A percentile compares a stretch with the other conserved stretches of the same genome.
Evolutionary conservation across 2,888 invertebrate genomes (phyloP).

Genomic region (Ormyrus labotus): DNA sequence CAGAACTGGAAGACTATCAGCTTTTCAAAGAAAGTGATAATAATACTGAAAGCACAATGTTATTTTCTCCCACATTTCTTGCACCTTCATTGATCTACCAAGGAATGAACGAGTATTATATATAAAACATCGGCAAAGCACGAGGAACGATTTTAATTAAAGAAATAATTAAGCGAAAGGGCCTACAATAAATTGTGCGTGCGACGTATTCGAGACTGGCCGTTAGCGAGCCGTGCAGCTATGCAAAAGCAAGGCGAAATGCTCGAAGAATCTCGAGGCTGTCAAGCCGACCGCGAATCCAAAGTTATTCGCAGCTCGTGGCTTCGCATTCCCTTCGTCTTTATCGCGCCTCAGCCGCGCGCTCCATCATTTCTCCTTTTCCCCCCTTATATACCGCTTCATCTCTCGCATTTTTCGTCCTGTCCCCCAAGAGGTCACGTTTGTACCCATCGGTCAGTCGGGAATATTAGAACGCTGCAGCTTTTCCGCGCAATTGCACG

Average conservation of each 20-base stretch:
- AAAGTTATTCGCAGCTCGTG: conserved; percentile 25
- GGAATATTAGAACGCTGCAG: neutral
- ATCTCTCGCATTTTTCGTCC: neutral
- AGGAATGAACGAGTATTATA: too few relatives aligned
- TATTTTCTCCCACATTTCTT: too few relatives aligned
- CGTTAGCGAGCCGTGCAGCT: too few relatives aligned
- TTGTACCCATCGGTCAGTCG: neutral
- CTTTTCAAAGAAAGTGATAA: too few relatives aligned
- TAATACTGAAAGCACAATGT: too few relatives aligned
- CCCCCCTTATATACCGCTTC: neutral
- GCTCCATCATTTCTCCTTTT: conserved; percentile 8
- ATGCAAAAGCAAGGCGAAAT: neutral
- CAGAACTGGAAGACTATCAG: too few relatives aligned
- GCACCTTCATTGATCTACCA: too few relatives aligned
- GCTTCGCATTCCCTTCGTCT: conserved; percentile 18
- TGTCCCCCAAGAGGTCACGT: neutral
- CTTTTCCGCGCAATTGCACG: neutral
- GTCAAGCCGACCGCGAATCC: neutral
- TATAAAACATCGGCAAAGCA: too few relatives aligned
- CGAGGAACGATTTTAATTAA: too few relatives aligned
- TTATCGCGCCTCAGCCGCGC: conserved; percentile 2
- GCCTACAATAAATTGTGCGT: too few relatives aligned
- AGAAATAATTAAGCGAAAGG: too few relatives aligned
- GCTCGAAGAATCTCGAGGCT: conserved; percentile 2
- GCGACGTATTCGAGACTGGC: too few relatives aligned